Percentiles rank a stretch among this genome's conserved stretches.
Conservation (phyloP, 2,113 vertebrate genomes). For the Urocolius indicus region DNA sequence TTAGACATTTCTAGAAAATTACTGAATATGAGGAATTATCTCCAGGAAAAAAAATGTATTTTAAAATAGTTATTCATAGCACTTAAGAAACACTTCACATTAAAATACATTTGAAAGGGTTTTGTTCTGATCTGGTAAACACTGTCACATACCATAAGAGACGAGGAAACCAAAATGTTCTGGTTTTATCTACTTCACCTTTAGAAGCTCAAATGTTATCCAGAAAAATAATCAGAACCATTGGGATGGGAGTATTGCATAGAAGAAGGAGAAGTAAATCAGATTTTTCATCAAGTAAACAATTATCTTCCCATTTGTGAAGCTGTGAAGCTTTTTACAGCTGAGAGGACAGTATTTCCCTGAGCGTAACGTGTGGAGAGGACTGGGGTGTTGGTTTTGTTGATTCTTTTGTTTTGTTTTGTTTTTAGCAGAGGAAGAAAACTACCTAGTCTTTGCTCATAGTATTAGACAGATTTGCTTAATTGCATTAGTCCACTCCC, state of each 20-base stretch:
- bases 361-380: not conserved
- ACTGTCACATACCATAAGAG: not conserved
- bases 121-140: not conserved
- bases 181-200: not conserved
- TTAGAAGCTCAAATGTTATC: not conserved
- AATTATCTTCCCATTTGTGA: not conserved
- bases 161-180: not conserved
- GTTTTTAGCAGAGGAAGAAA: not conserved
- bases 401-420: not conserved
- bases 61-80: not conserved
- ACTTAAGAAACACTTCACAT: not conserved
- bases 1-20: slow-evolving; percentile 20
- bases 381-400: not conserved
- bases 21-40: not conserved
- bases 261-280: not conserved
- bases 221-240: not conserved
- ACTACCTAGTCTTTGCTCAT: not conserved
- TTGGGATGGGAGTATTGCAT: not conserved
- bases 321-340: not conserved
- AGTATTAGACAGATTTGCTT: not conserved
- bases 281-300: not conserved
- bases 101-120: not conserved
- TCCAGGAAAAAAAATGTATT: not conserved
- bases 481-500: slow-evolving; percentile 62
- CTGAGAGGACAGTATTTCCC: not conserved